Evolutionary conservation across 1,140 invertebrate species (phyloP), one percentile per base, ranked within the genome.

Genomic region (Riptortus pedestris): DNA sequence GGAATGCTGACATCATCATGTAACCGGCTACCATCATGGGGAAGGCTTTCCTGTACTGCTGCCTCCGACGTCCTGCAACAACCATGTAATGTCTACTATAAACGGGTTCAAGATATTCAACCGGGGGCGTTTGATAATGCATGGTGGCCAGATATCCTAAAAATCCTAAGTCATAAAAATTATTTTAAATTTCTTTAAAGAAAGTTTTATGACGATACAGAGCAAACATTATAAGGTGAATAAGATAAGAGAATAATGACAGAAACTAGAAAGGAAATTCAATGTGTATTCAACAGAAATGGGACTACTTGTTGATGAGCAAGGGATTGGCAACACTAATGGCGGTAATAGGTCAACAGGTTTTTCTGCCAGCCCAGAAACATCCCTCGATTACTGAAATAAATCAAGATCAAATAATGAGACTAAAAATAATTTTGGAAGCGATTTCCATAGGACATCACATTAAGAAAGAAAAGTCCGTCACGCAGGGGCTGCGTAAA

Each of bases 21-120:
- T 71, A 72, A 12, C 68, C 67, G n/a, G 68, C 63, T 16, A 73
- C 70, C 51, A 73, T 69, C 59, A 73, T 69, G 0, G 72, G 71
- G 55, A 72, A 73, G 55, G 72, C 69, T 28, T 67, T 69, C n/a
- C 66, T 63, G 67, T 72, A 72, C 27, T 69, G 66, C 27, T 69
- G 69, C 9, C 68, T 47, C 26, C 65, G 60, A 33, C 65, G 27
- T 47, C 48, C 60, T 51, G 48, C n/a, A 51, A n/a, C n/a, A n/a
- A n/a, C n/a, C n/a, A n/a, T 11, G n/a, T 43, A 43, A n/a, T 11
- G n/a, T 43, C n/a, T 11, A 43, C 11, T n/a, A 43, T 11, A n/a
- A 47, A 47, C 1, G 22, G 18, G 22, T 20, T 3, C 2, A 2
- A 3, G 20, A 38, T 38, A 38, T 38, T 38, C 5, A 38, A 38